These are phyloP conservation scores for Acanthornis magna DNA, from an alignment of 2,797 vertebrate genomes.

Conservation along the genomic window DNA sequence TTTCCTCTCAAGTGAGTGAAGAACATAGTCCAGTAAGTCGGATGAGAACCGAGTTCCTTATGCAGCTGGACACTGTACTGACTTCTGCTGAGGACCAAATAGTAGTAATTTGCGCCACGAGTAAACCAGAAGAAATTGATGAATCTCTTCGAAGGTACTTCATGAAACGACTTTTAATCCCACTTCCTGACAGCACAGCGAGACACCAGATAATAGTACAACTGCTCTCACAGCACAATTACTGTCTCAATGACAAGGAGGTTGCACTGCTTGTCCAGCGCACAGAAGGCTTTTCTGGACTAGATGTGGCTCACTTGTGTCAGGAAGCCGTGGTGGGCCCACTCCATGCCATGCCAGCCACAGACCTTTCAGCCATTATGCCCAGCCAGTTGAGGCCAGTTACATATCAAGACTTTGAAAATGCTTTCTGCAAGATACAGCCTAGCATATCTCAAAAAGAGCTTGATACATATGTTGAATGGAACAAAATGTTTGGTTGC, in stretches of 20 bases:
- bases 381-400: conserved; percentile 94
- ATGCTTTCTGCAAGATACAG: conserved; percentile 99
- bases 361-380: conserved; percentile 92
- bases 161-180: conserved; percentile 96
- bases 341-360: conserved; percentile 89
- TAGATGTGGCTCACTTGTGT: conserved; percentile 94
- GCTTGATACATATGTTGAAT: conserved; percentile 97
- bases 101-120: conserved; percentile 96
- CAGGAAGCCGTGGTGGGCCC: conserved; percentile 94
- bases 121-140: conserved; percentile 97
- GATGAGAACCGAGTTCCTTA: conserved; percentile 95
- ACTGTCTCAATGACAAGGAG: conserved; percentile 99
- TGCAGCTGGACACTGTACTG: conserved; percentile 94
- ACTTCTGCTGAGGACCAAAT: conserved; percentile 95
- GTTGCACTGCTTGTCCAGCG: conserved; percentile 95
- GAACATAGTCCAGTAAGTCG: conserved; percentile 91
- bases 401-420: conserved; percentile 99
- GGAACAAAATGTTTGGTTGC: conserved; percentile 99
- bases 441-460: conserved; percentile 99
- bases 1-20: conserved; percentile 90
- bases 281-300: conserved; percentile 98
- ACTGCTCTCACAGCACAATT: conserved; percentile 99
- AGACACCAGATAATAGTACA: conserved; percentile 99
- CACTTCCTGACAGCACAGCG: conserved; percentile 93
- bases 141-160: conserved; percentile 98